Evolutionary conservation across 2,113 vertebrate genomes (phyloP).

Genomic region (Protobothrops flavoviridis): DNA sequence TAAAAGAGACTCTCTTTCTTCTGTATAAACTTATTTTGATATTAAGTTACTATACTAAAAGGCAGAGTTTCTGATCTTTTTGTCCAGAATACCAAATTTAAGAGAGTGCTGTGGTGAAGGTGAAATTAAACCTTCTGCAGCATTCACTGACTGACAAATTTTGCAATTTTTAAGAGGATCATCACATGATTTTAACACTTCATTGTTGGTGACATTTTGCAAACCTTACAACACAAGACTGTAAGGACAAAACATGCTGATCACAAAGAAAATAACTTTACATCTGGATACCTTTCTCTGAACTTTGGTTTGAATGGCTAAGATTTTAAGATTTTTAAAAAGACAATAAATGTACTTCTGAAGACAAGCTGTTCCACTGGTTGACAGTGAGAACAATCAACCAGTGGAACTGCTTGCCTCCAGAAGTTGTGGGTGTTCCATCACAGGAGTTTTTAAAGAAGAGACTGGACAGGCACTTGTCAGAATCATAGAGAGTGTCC

Average conservation of each 20-base stretch:
- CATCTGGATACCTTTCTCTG: not conserved
- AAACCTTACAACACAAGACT: not conserved
- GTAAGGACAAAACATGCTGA: not conserved
- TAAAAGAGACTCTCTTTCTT: not conserved
- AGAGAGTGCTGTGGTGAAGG: not conserved
- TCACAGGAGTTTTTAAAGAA: not conserved
- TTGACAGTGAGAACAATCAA: not conserved
- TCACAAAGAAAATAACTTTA: not conserved
- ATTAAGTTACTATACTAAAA: not conserved
- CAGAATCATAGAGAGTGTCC: not conserved
- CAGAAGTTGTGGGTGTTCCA: not conserved
- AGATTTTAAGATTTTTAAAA: not conserved
- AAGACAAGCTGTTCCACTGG: not conserved
- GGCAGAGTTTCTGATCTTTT: not conserved
- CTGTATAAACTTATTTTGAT: not conserved
- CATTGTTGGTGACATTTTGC: not conserved
- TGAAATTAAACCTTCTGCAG: not conserved
- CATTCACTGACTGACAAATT: not conserved
- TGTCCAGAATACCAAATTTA: not conserved
- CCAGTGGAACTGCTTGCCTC: not conserved
- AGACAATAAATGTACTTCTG: not conserved
- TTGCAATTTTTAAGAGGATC: not conserved
- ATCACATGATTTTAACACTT: not conserved
- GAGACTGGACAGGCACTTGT: not conserved
- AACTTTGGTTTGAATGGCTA: not conserved